phyloP scores from a whole-genome alignment of 2,888 invertebrate genomes.

The Rotaria sp. region DNA sequence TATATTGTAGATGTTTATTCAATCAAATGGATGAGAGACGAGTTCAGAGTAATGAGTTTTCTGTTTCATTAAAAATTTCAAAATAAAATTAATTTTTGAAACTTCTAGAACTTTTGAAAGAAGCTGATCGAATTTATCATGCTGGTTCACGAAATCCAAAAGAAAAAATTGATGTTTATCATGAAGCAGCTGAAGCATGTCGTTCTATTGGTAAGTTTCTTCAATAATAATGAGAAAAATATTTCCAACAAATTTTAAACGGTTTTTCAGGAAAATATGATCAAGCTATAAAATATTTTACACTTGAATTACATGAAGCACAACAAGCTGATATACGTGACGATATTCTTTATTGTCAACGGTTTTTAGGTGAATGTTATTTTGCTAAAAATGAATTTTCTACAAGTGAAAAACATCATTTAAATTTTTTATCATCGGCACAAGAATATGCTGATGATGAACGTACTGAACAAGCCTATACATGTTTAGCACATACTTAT shows the following conservation, averaged over 20 bases:
- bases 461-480: constrained; percentile 2
- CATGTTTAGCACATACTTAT: background rate
- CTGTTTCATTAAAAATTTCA: too few species aligned
- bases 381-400: constrained; percentile 1
- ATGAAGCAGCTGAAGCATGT: constrained; percentile 16
- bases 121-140: background rate
- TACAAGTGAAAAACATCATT: background rate
- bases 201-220: background rate
- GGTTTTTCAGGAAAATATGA: background rate
- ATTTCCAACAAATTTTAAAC: too few species aligned
- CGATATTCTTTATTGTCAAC: background rate
- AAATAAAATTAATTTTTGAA: too few species aligned
- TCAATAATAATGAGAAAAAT: background rate
- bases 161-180: background rate
- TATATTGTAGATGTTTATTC: background rate
- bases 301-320: background rate
- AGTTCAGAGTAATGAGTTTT: background rate
- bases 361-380: constrained; percentile 14
- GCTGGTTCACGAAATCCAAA: background rate
- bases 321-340: background rate
- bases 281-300: background rate
- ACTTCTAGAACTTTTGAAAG: background rate
- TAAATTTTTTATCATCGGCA: background rate
- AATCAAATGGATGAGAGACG: background rate
- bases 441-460: constrained; percentile 14